phyloP scores from a whole-genome alignment of 2,113 vertebrate genomes.

The Menura novaehollandiae region DNA sequence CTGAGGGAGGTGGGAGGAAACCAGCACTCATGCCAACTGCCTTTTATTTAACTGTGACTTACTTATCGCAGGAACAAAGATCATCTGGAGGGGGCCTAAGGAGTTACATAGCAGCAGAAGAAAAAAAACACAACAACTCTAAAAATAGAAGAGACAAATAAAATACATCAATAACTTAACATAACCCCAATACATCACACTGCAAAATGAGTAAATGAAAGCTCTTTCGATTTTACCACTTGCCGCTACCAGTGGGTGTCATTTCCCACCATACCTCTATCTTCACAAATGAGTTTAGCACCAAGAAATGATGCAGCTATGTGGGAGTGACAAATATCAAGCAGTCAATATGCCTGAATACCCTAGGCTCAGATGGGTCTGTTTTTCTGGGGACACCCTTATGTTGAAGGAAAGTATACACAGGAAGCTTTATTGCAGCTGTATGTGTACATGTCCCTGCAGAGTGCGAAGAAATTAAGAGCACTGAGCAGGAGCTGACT shows the following conservation, averaged over 20 bases:
- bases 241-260: slow-evolving; percentile 4
- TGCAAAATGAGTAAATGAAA: background rate
- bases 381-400: background rate
- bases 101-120: background rate
- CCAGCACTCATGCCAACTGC: background rate
- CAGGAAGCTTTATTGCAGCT: background rate
- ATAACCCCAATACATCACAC: background rate
- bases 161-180: slow-evolving; percentile 10
- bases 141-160: background rate
- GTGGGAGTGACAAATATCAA: slow-evolving; percentile 20
- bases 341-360: background rate
- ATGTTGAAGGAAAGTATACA: rapidly evolving
- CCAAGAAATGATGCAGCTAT: background rate
- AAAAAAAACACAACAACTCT: background rate
- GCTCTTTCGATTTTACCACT: background rate
- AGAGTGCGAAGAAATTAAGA: background rate
- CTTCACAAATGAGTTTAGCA: slow-evolving; percentile 11
- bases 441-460: no score
- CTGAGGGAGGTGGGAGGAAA: background rate
- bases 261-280: slow-evolving; percentile 10
- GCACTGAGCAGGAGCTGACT: background rate
- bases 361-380: background rate
- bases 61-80: background rate
- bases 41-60: background rate
- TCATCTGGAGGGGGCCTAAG: background rate